Evolutionary conservation across 1,140 invertebrate species (phyloP), one percentile per base, ranked within the genome.

Genomic region (Tetramorium simillimum): DNA sequence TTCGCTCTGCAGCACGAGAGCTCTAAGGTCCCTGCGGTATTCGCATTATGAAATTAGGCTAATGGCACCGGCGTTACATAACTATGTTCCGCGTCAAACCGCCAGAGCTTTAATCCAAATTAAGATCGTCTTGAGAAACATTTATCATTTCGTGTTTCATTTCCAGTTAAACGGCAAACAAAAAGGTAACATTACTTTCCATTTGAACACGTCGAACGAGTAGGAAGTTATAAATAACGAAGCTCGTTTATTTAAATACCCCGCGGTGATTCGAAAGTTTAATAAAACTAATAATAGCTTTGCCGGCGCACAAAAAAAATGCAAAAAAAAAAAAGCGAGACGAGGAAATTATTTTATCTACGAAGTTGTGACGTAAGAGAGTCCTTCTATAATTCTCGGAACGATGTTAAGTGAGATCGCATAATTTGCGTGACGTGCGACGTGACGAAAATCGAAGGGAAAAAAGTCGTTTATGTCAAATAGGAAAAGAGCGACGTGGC

Each of bases 1-100:
- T 86, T 6, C 56, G 78, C 18, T 86, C 67, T 56, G 5, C 49
- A 12, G n/a, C 16, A 73, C 53, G 40, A 69, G 65, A 24, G 53
- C 28, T 75, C 21, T 43, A 63, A 58, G 69, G n/a, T 87, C 86
- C 21, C 67, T 53, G 40, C 43, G 69, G 65, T 46, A 46, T 46
- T 84, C 58, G 37, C 67, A 58, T 75, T 87, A 75, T 73, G 80
- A 72, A 84, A 87, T 84, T 84, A 84, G 86, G 53, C 80, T 75
- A 87, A 87, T 87, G 80, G 58, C 58, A 56, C 46, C 37, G 18
- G 16, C 24, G 69, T 73, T 84, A 62, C 80, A 37, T 37, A 75
- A 75, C 80, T 62, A 33, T 28, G 63, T 43, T 81, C 37, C 2
- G 1, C 56, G 53, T 60, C 28, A 28, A 60, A 49, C 21, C 51